phyloP scores from a whole-genome alignment of 2,888 invertebrate genomes.

The Lycocerus yunnanus region DNA sequence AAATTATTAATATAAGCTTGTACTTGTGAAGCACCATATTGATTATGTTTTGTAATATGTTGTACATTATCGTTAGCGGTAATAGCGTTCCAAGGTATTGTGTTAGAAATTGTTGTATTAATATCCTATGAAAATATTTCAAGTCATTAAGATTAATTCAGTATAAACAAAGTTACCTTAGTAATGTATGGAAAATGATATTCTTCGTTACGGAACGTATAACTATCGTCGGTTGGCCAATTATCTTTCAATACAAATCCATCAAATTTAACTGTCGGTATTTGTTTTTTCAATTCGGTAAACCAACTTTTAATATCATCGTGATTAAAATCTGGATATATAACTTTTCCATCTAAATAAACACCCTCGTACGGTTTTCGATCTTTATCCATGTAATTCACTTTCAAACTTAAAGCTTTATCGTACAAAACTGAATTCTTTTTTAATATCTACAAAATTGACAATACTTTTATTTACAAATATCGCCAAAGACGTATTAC shows the following conservation, averaged over 20 bases:
- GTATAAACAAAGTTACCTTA: constrained; percentile 50
- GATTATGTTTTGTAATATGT: constrained; percentile 57
- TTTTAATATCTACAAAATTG: constrained; percentile 11
- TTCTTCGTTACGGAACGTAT: constrained; percentile 46
- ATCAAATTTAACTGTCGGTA: constrained; percentile 38
- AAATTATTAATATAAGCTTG: constrained; percentile 26
- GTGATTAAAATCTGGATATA: constrained; percentile 49
- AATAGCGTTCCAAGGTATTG: constrained; percentile 60
- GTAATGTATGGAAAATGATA: constrained; percentile 59
- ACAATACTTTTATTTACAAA: neutral
- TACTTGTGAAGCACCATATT: constrained; percentile 60
- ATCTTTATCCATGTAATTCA: constrained; percentile 42
- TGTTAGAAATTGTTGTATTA: constrained; percentile 55
- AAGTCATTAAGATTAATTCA: neutral
- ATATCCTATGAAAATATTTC: constrained; percentile 44
- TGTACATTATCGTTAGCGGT: constrained; percentile 31
- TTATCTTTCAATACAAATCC: constrained; percentile 61
- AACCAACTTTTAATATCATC: constrained; percentile 39
- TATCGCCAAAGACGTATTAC: neutral
- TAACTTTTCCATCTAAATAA: constrained; percentile 44
- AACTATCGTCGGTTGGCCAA: constrained; percentile 59
- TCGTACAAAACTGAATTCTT: constrained; percentile 36
- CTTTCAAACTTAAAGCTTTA: constrained; percentile 34
- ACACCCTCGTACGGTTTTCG: constrained; percentile 38
- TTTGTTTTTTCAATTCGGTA: constrained; percentile 26